Base-by-base conservation (phyloP, 2,797 vertebrate species). In the Ibycter americanus region DNA sequence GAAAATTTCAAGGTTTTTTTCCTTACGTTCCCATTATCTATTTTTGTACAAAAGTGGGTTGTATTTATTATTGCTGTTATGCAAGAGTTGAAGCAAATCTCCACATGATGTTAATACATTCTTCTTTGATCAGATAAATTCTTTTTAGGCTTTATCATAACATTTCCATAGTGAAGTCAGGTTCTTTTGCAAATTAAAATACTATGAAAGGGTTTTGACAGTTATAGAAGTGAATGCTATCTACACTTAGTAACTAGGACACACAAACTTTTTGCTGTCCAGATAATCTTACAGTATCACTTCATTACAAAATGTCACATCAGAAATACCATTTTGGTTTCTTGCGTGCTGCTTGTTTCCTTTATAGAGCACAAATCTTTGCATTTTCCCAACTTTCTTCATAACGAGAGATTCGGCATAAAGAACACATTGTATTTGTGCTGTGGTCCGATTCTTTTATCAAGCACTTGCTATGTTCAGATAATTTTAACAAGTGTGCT, bases 51-150 rank as follows among this genome's bases (percentile, higher is more conserved):
- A 68, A 92, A 95, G 19, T n/a, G 20, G 61, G 78, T 56, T 56
- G 15, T 90, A 79, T 97, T 97, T 97, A 94, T 91, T 97, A 74
- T 95, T 95, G 68, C 81, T 73, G 51, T 95, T 98, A 90, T 87
- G 91, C 85, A 94, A 96, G 90, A 95, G 96, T 98, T 97, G 89
- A 95, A 96, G 93, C 82, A 93, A 95, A 91, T 93, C 77, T 97
- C 44, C 90, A 22, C 76, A 7, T 65, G 70, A 46, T 95, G 81
- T 82, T 97, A 96, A 93, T 94, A 59, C 38, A 80, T 93, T 97
- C 71, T 92, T 83, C 73, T 94, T 97, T 95, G 89, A 97, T 98
- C 97, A 96, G 97, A 97, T 97, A 95, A 96, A 93, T 93, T 94
- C 93, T 96, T 97, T 95, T 87, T 93, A 89, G 88, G 67, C 34